These are phyloP conservation scores for Rutpela maculata DNA, from an alignment of 2,888 invertebrate genomes.

Conservation along the genomic window DNA sequence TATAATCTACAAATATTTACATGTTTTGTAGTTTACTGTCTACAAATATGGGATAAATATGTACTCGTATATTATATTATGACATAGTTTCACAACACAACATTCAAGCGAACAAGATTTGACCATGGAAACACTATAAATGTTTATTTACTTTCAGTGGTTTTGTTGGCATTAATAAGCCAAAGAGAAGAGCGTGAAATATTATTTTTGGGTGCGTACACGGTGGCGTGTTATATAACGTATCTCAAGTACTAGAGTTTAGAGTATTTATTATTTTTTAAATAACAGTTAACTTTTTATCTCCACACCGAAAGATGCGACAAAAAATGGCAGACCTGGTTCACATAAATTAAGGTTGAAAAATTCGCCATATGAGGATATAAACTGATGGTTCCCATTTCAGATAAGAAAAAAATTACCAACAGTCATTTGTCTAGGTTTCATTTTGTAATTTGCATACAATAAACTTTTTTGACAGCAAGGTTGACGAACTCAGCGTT, in stretches of 20 bases:
- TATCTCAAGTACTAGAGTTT: not conserved
- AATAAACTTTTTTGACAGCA: not conserved
- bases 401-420: not conserved
- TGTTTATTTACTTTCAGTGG: constrained; percentile 15
- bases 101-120: constrained; percentile 15
- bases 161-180: constrained; percentile 13
- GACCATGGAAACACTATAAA: constrained; percentile 20
- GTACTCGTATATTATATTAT: constrained; percentile 14
- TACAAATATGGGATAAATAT: constrained; percentile 1
- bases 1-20: not conserved
- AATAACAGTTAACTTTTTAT: not conserved
- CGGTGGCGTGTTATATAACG: not conserved
- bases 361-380: not conserved
- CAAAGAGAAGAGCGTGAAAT: not conserved
- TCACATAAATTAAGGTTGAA: not conserved
- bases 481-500: not conserved
- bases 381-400: not conserved
- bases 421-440: not conserved
- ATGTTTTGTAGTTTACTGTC: not conserved
- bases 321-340: not conserved
- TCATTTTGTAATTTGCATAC: not conserved
- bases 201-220: not conserved
- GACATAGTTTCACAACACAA: constrained; percentile 25
- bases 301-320: not conserved
- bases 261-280: not conserved